phyloP scores from a whole-genome alignment of 2,888 invertebrate genomes.

The Didymodactylos carnosus region DNA sequence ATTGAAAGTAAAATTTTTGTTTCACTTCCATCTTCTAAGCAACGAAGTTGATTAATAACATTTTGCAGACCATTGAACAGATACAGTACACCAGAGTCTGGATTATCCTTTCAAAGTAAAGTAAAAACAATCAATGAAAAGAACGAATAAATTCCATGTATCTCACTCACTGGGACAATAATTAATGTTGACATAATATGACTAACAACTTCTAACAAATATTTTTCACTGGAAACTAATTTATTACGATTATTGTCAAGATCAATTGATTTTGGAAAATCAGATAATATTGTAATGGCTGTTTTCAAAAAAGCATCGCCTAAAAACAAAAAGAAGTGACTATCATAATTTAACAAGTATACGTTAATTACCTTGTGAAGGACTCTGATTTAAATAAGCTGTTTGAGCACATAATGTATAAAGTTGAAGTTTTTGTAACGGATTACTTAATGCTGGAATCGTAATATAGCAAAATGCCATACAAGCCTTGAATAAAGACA shows the following conservation, averaged over 20 bases:
- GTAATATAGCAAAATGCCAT: constrained; percentile 86
- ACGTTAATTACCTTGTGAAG: constrained; percentile 50
- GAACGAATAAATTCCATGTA: neutral
- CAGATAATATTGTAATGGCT: constrained; percentile 53
- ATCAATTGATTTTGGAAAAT: constrained; percentile 50
- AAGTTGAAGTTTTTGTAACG: constrained; percentile 57
- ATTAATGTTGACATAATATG: constrained; percentile 62
- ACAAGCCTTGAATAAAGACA: constrained; percentile 47
- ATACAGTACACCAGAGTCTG: constrained; percentile 65
- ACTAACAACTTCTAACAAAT: constrained; percentile 36
- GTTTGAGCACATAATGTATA: constrained; percentile 71
- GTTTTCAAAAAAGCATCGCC: constrained; percentile 85
- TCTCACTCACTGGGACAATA: constrained; percentile 46
- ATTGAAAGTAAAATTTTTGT: neutral
- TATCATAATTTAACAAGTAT: neutral
- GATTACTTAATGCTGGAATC: constrained; percentile 66
- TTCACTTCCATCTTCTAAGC: constrained; percentile 27
- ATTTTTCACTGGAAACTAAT: constrained; percentile 38
- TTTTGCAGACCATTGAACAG: constrained; percentile 59
- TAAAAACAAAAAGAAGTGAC: constrained; percentile 16
- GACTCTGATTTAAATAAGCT: constrained; percentile 65
- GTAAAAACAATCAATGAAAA: neutral
- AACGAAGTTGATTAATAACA: constrained; percentile 44
- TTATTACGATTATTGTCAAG: constrained; percentile 60
- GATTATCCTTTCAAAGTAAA: constrained; percentile 50